Percentiles rank a stretch among this genome's conserved stretches.
These are phyloP conservation scores for Rhogogaster chlorosoma DNA, from an alignment of 2,888 invertebrate species.

Conservation along the genomic window DNA sequence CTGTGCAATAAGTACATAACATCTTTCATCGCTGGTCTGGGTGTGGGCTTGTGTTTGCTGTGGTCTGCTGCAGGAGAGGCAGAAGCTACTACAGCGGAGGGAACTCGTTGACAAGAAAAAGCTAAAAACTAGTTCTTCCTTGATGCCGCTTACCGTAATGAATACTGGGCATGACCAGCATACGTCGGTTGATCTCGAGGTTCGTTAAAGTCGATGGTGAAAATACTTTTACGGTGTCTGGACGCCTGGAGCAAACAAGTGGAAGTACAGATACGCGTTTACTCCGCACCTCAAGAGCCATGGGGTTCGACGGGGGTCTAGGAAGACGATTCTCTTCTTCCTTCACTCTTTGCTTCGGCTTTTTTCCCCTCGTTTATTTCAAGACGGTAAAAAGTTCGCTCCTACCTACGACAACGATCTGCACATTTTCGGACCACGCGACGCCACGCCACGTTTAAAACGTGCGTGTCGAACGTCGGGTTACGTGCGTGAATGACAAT, in stretches of 20 bases:
- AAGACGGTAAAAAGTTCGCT: background rate
- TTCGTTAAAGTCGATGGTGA: constrained; percentile 27
- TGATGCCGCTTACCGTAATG: constrained; percentile 45
- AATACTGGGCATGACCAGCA: constrained; percentile 43
- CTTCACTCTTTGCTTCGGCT: background rate
- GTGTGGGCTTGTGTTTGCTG: constrained; percentile 29
- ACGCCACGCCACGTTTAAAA: background rate
- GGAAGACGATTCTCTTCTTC: background rate
- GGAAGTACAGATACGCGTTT: background rate
- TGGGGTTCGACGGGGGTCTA: background rate
- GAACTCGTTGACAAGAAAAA: constrained; percentile 17
- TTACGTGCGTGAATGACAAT: constrained; percentile 15
- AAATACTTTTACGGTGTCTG: constrained; percentile 7
- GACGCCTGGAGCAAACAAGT: constrained; percentile 6
- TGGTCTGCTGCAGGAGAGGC: background rate
- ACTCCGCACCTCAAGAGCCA: constrained; percentile 3
- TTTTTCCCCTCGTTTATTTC: background rate
- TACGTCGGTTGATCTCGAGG: constrained; percentile 20
- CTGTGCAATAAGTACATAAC: background rate
- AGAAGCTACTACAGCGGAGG: background rate
- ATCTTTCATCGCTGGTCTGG: constrained; percentile 23
- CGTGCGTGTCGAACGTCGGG: constrained; percentile 6
- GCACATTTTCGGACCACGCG: background rate
- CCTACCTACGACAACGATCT: constrained; percentile 9
- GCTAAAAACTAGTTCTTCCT: constrained; percentile 28